Conservation (phyloP, 53 echinoderm and acorn worm genomes). For the Hippasteria phrygiana region DNA sequence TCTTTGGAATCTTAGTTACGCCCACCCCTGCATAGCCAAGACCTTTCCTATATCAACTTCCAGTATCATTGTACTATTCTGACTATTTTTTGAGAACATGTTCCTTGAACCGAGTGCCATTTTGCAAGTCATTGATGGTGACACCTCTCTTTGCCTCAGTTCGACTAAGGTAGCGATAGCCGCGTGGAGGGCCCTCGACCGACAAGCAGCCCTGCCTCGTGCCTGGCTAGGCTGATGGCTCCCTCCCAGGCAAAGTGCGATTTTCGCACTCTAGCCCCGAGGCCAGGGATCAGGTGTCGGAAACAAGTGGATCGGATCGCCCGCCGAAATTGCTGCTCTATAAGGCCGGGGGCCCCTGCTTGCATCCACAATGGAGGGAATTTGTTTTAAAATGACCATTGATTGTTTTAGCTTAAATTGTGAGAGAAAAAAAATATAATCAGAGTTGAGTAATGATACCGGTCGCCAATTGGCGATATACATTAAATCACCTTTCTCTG, state of each 20-base stretch:
- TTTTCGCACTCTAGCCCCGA: conserved; percentile 32
- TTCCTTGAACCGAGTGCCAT: conserved; percentile 8
- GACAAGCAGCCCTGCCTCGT: background rate
- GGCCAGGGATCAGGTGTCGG: conserved; percentile 36
- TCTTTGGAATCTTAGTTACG: too few relatives aligned
- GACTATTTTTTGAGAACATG: background rate
- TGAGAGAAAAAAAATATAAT: too few relatives aligned
- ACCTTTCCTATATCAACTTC: background rate
- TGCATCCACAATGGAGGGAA: conserved; percentile 7
- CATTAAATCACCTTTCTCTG: too few relatives aligned
- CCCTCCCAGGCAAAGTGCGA: conserved; percentile 13
- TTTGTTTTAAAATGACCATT: conserved; percentile 18
- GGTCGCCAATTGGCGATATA: too few relatives aligned
- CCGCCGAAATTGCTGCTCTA: background rate
- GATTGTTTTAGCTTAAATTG: background rate
- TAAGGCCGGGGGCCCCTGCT: background rate
- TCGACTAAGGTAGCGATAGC: conserved; percentile 9
- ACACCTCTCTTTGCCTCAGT: background rate
- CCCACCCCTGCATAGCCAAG: too few relatives aligned
- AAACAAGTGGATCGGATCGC: conserved; percentile 38
- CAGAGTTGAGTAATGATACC: too few relatives aligned
- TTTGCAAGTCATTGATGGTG: background rate
- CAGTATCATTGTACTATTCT: background rate
- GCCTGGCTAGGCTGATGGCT: background rate
- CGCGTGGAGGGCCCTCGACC: conserved; percentile 52